Evolutionary conservation across 2,888 invertebrate genomes (phyloP), one percentile per base, ranked within the genome.

Genomic region (Abrostola triplasia): DNA sequence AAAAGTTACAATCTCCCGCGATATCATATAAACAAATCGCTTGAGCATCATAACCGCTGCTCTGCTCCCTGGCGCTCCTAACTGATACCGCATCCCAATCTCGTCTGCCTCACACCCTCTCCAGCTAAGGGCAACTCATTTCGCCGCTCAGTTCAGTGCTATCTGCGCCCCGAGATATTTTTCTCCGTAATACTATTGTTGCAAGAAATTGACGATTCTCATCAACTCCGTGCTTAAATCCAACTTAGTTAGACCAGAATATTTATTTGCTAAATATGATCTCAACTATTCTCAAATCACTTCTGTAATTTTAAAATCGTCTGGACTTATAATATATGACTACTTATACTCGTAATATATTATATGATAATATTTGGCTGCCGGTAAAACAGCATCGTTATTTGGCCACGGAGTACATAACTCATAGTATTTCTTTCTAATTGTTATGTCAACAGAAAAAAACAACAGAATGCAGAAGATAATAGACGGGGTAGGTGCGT

Each of bases 111-210:
- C 93, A 92, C 92, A 93, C 93, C 93, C 93, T 92, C 86, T 84
- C 89, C 83, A 86, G 86, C 89, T 90, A 91, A 93, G 93, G 93
- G 93, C 93, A 93, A 92, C 93, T 93, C 93, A 93, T 93, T 93
- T 93, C 87, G 85, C 88, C 89, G 90, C 89, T 90, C 90, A 87
- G 89, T 90, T 90, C 81, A 77, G 76, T 84, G 79, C 91, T 93
- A 93, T 93, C 92, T 92, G 84, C 88, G 89, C 88, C 90, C 84
- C 82, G 85, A 92, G 90, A 91, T 92, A 92, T 93, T 93, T 93
- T 93, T 92, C 92, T 92, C 90, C 90, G 90, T 92, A 92, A 92
- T 91, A 84, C 89, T 88, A 89, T 91, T 92, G 92, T 91, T 88
- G 86, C 86, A 88, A 87, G 86, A 84, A 89, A 89, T 89, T 87